Conservation (phyloP, 2,797 vertebrate genomes). For the Streptopelia turtur region DNA sequence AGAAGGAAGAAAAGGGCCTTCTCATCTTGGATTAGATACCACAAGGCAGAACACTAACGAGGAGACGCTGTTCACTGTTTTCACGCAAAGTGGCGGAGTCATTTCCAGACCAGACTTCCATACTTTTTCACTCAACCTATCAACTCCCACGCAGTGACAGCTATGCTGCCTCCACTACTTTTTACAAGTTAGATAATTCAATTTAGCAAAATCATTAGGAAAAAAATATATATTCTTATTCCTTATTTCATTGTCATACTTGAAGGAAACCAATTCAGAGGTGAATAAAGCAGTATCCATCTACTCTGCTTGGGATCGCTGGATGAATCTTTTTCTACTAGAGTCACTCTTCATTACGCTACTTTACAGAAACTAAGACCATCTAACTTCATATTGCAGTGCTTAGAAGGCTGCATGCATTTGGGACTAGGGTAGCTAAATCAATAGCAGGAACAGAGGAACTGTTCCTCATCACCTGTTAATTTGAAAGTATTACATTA, state of each 20-base stretch:
- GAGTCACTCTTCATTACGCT: neutral
- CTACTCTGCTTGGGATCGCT: neutral
- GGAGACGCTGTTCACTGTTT: neutral
- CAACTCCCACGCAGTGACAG: neutral
- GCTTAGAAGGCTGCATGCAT: neutral
- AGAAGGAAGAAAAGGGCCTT: neutral
- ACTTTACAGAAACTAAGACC: neutral
- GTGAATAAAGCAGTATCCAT: neutral
- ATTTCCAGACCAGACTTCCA: neutral
- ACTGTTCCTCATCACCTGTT: neutral
- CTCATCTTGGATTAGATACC: neutral
- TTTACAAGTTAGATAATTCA: constrained; percentile 1
- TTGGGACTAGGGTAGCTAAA: neutral
- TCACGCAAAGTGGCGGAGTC: neutral
- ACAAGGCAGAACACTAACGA: neutral
- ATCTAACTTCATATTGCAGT: neutral
- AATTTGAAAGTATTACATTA: neutral
- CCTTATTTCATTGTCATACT: constrained; percentile 3
- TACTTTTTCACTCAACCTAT: neutral
- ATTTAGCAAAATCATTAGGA: neutral
- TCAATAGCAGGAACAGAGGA: neutral
- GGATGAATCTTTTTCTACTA: neutral
- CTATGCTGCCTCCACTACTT: neutral
- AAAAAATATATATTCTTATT: neutral
- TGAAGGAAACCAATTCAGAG: neutral